Conservation (phyloP, 2,888 invertebrate species). For the Hesperia comma region DNA sequence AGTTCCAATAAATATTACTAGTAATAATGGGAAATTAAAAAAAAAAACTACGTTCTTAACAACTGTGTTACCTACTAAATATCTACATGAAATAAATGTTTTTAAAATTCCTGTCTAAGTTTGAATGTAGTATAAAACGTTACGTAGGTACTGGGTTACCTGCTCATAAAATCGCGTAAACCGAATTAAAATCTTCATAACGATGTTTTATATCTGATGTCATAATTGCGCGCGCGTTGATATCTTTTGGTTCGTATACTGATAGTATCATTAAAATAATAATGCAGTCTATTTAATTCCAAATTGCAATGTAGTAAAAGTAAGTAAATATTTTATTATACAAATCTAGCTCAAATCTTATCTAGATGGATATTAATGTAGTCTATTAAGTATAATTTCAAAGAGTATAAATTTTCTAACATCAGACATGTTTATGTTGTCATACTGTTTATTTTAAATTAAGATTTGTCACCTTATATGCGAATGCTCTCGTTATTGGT, state of each 20-base stretch:
- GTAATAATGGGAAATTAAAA: too few relatives aligned
- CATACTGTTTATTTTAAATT: constrained; percentile 33
- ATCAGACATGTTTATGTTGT: constrained; percentile 29
- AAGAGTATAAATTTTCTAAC: constrained; percentile 18
- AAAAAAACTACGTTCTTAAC: too few relatives aligned
- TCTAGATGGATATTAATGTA: constrained; percentile 19
- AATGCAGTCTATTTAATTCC: neutral
- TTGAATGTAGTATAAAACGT: too few relatives aligned
- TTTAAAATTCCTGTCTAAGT: too few relatives aligned
- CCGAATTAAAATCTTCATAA: too few relatives aligned
- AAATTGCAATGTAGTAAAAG: too few relatives aligned
- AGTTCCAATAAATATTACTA: too few relatives aligned
- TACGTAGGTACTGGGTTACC: too few relatives aligned
- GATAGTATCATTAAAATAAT: neutral
- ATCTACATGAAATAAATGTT: too few relatives aligned
- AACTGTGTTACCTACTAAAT: too few relatives aligned
- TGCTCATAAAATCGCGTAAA: too few relatives aligned
- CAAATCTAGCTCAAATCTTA: constrained; percentile 15
- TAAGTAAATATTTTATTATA: neutral
- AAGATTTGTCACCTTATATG: constrained; percentile 22
- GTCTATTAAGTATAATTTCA: constrained; percentile 23
- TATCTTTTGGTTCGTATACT: constrained; percentile 13
- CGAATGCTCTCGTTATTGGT: constrained; percentile 22
- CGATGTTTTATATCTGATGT: neutral
- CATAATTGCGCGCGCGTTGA: constrained; percentile 26